Percentiles rank a stretch among this genome's conserved stretches.
Conservation (phyloP, 1,140 invertebrate species). For the Pseudomyrmex dendroicus region DNA sequence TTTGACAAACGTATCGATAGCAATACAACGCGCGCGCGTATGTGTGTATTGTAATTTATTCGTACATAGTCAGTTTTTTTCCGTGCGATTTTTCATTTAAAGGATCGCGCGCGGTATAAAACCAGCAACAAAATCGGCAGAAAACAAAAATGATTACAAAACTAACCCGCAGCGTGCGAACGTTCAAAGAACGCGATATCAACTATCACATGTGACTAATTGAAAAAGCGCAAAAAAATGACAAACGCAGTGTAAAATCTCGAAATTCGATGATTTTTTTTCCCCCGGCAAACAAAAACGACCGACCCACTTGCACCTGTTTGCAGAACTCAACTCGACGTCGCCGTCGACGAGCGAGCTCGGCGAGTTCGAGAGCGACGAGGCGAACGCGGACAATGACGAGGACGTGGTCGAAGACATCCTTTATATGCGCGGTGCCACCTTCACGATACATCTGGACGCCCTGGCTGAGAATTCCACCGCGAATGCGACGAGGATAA, state of each 20-base stretch:
- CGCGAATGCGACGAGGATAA: constrained; percentile 73
- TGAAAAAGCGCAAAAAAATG: not conserved
- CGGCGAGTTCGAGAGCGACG: constrained; percentile 79
- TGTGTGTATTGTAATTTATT: too few species aligned
- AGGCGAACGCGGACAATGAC: constrained; percentile 82
- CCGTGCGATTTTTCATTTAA: too few species aligned
- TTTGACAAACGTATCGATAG: too few species aligned
- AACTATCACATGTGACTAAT: not conserved
- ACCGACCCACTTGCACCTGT: constrained; percentile 51
- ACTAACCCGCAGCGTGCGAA: too few species aligned
- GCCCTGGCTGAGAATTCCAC: constrained; percentile 73
- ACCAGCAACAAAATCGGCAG: too few species aligned
- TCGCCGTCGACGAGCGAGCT: constrained; percentile 84
- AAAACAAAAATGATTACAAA: too few species aligned
- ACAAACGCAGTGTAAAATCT: constrained; percentile 9
- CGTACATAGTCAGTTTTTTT: too few species aligned
- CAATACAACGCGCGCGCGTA: too few species aligned
- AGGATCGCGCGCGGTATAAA: too few species aligned
- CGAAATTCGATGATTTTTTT: constrained; percentile 14
- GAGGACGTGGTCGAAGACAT: constrained; percentile 89
- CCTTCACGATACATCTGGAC: constrained; percentile 91
- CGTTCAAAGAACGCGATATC: too few species aligned
- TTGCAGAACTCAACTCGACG: constrained; percentile 91
- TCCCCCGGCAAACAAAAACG: constrained; percentile 3
- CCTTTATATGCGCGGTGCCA: constrained; percentile 93